Evolutionary conservation across 2,888 invertebrate genomes (phyloP).

Genomic region (Pterobdella sp.): DNA sequence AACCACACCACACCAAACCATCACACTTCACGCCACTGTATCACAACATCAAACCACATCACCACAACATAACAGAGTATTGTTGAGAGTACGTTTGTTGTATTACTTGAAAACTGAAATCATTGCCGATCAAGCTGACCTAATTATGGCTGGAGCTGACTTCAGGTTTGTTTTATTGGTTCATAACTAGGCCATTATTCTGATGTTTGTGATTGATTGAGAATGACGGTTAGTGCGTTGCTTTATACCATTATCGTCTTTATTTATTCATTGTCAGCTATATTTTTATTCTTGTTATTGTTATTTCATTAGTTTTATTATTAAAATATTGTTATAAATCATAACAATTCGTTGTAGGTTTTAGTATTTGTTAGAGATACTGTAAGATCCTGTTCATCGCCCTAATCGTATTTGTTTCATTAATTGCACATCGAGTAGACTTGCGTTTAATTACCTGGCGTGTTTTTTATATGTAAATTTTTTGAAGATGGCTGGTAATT

Average conservation of each 20-base stretch:
- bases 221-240: too few relatives aligned
- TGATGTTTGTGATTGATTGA: too few relatives aligned
- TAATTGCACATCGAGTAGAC: too few relatives aligned
- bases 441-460: too few relatives aligned
- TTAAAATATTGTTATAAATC: background rate
- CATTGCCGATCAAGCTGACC: slow-evolving; percentile 67
- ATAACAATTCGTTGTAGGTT: background rate
- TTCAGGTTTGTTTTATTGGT: slow-evolving; percentile 20
- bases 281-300: background rate
- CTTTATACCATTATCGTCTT: background rate
- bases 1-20: background rate
- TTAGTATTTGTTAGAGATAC: too few relatives aligned
- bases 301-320: background rate
- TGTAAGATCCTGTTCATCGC: too few relatives aligned
- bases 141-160: slow-evolving; percentile 39
- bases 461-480: too few relatives aligned
- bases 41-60: background rate
- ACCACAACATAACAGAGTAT: slow-evolving; percentile 61
- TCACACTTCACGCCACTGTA: background rate
- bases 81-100: slow-evolving; percentile 86
- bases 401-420: too few relatives aligned
- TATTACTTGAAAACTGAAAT: slow-evolving; percentile 97
- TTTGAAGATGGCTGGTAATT: too few relatives aligned
- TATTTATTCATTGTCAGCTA: background rate
- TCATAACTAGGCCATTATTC: too few relatives aligned